Evolutionary conservation across 2,113 vertebrate genomes (phyloP), one percentile per base, ranked within the genome.

Genomic region (Sylvilagus bachmani): DNA sequence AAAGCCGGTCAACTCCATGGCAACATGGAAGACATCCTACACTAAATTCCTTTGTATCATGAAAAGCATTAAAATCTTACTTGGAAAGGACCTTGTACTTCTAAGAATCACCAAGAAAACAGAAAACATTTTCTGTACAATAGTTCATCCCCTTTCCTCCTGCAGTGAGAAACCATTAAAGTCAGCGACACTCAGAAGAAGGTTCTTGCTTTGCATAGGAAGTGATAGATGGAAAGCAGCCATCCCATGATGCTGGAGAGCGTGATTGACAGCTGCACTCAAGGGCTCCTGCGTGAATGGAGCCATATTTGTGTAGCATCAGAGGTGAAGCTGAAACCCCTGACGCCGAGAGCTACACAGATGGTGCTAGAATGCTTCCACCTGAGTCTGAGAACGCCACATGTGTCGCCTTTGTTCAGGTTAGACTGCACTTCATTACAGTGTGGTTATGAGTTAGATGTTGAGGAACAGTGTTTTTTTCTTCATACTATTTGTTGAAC

Each of bases 281-380:
- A 85, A 97, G 70, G 53, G 89, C 88, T 69, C 17, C 36, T 31
- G 24, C 62, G 90, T 81, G 51, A 81, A 85, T 49, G 86, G 55
- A 95, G 89, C 61, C 24, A 6, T 84, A 22, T 97, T 96, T 91
- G 86, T 82, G 80, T 66, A 81, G 71, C 64, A 79, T 97, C 89
- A 85, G 87, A 96, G 91, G 31, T 79, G 93, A 95, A 85, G 90
- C 95, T 95, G 70, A 88, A 77, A 10, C 79, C 49, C 44, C 58
- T 91, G 90, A 86, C 89, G 78, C 33, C 91, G 90, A 96, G 92
- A 93, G 77, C 95, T 90, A 85, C 93, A 61, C 73, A 78, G 95
- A 96, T 55, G 95, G 69, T 89, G 81, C 77, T 58, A 27, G 62
- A 90, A 92, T 38, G 55, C 0, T n/a, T 87, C 90, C 8, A 22